These are phyloP conservation scores for Nesoenas mayeri DNA, from an alignment of 2,113 vertebrate species.

Conservation along the genomic window DNA sequence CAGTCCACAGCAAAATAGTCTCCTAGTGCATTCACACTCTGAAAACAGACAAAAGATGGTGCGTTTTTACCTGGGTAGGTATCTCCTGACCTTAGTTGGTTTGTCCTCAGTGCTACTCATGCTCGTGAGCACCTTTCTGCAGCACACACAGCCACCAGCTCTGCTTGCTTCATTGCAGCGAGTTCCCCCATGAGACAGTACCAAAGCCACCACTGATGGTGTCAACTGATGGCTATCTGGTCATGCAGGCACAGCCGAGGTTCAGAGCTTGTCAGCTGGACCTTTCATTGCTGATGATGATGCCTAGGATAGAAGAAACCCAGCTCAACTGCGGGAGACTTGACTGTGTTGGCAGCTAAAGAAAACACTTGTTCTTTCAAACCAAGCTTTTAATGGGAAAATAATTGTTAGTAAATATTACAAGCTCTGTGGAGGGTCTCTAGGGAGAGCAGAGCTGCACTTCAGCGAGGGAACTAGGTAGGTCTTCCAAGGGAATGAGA, in stretches of 20 bases:
- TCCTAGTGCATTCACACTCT: neutral
- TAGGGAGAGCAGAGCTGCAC: neutral
- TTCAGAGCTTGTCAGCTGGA: neutral
- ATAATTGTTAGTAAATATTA: neutral
- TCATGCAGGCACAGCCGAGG: neutral
- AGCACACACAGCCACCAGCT: neutral
- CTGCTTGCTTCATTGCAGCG: neutral
- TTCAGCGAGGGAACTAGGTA: neutral
- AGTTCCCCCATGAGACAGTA: neutral
- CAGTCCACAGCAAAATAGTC: neutral
- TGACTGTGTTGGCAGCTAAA: neutral
- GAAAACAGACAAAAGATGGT: neutral
- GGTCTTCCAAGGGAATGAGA: neutral
- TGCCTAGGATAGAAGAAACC: neutral
- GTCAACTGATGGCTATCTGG: neutral
- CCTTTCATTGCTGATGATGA: neutral
- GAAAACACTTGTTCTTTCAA: slow-evolving; percentile 5
- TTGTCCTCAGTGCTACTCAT: neutral
- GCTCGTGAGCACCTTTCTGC: neutral
- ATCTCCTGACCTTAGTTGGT: neutral
- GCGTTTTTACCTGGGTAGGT: neutral
- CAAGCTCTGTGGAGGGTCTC: neutral
- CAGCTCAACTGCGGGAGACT: neutral
- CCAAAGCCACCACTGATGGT: neutral
- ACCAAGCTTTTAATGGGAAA: neutral